phyloP scores from a whole-genome alignment of 23 tunicate genomes.

The Trididemnum miniatum region DNA sequence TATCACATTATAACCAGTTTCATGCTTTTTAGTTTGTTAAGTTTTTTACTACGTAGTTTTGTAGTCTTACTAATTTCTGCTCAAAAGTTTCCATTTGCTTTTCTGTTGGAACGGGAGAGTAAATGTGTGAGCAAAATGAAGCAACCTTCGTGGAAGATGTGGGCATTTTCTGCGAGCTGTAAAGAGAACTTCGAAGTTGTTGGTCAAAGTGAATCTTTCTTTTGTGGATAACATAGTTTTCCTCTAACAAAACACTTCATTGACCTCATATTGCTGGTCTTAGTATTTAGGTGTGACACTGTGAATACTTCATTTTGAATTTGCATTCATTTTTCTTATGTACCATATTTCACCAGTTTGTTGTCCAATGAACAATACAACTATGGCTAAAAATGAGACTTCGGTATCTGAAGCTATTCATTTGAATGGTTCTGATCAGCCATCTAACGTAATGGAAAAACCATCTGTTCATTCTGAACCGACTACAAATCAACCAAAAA shows the following conservation, averaged over 20 bases:
- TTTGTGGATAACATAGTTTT: slow-evolving; percentile 19
- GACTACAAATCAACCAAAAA: background rate
- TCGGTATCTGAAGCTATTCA: background rate
- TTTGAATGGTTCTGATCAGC: background rate
- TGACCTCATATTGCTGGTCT: slow-evolving; percentile 15
- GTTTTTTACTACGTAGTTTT: too few relatives aligned
- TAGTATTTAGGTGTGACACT: slow-evolving; percentile 5
- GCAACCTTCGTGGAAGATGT: background rate
- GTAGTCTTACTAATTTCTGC: too few relatives aligned
- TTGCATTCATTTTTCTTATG: background rate
- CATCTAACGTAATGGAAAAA: background rate
- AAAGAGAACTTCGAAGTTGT: background rate
- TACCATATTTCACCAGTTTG: slow-evolving; percentile 37
- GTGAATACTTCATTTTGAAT: background rate
- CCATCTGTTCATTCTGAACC: slow-evolving; percentile 30
- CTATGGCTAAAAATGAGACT: slow-evolving; percentile 53
- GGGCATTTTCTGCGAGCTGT: background rate
- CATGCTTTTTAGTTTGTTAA: too few relatives aligned
- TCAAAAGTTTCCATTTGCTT: slow-evolving; percentile 42
- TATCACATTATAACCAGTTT: too few relatives aligned
- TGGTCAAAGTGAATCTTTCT: background rate
- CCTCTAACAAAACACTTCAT: background rate
- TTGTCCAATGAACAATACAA: slow-evolving; percentile 44
- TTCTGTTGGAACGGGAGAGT: slow-evolving; percentile 59
- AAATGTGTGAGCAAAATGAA: slow-evolving; percentile 46